Evolutionary conservation across 2,797 vertebrate species (phyloP).

Genomic region (Neomorphus geoffroyi): DNA sequence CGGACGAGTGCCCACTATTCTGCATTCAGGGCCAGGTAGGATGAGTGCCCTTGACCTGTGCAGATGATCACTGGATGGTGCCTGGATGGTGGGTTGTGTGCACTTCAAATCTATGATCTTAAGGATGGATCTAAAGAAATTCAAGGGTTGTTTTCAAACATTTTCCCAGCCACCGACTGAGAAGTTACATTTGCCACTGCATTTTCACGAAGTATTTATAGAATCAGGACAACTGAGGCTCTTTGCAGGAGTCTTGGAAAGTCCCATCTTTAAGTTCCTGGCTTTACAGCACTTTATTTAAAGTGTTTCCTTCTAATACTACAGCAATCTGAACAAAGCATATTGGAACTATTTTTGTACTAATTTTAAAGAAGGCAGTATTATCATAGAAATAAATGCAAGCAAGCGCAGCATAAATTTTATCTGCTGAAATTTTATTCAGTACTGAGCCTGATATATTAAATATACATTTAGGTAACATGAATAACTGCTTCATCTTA

Average conservation of each 20-base stretch:
- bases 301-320: background rate
- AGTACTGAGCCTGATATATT: background rate
- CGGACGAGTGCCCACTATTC: too few species aligned
- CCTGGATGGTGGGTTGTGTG: too few species aligned
- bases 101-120: background rate
- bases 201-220: background rate
- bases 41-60: too few species aligned
- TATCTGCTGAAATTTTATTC: background rate
- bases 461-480: constrained; percentile 13
- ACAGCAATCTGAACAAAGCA: background rate
- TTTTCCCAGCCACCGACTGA: background rate
- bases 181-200: background rate
- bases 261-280: background rate
- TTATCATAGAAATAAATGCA: background rate
- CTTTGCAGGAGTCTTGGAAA: background rate
- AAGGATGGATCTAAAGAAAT: background rate
- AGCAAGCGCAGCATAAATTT: background rate
- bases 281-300: background rate
- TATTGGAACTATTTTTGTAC: background rate
- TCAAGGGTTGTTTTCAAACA: background rate
- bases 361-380: background rate
- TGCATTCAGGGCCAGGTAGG: too few species aligned
- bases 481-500: background rate
- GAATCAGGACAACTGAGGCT: background rate
- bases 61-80: too few species aligned